phyloP scores from a whole-genome alignment of 2,888 invertebrate species.

The Fabriciana adippe region DNA sequence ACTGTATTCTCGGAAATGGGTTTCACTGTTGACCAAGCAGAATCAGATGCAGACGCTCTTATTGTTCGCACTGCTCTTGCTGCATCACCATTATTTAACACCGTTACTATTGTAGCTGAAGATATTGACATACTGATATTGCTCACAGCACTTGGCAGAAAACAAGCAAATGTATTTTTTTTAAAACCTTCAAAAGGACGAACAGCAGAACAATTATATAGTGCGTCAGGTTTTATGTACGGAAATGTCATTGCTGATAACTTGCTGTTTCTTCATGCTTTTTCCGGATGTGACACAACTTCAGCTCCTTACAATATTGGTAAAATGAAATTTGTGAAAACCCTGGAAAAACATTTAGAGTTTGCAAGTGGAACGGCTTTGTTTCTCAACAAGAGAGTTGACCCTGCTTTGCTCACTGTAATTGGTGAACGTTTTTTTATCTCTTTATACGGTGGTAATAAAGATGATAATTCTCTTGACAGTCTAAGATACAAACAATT shows the following conservation, averaged over 20 bases:
- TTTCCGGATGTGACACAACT: constrained; percentile 26
- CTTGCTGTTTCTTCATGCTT: constrained; percentile 24
- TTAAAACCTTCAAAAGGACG: constrained; percentile 35
- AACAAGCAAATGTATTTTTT: constrained; percentile 31
- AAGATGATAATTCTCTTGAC: no score
- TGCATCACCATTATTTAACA: constrained; percentile 13
- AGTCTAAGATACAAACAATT: no score
- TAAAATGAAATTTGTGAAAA: constrained; percentile 24
- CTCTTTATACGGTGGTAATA: no score
- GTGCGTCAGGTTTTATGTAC: constrained; percentile 20
- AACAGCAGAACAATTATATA: constrained; percentile 33
- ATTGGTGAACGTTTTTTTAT: no score
- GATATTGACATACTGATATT: constrained; percentile 35
- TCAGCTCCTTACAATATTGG: constrained; percentile 26
- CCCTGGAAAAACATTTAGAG: constrained; percentile 29
- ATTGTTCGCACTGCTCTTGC: not conserved
- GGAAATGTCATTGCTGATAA: constrained; percentile 16
- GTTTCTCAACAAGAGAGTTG: no score
- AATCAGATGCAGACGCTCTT: no score
- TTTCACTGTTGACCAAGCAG: no score
- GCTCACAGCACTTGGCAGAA: constrained; percentile 35
- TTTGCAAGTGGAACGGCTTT: constrained; percentile 34
- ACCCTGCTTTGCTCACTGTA: no score
- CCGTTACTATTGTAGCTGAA: constrained; percentile 24
- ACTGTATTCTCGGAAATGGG: no score